Evolutionary conservation across 2,888 invertebrate genomes (phyloP).

Genomic region (Ethmia dodecea): DNA sequence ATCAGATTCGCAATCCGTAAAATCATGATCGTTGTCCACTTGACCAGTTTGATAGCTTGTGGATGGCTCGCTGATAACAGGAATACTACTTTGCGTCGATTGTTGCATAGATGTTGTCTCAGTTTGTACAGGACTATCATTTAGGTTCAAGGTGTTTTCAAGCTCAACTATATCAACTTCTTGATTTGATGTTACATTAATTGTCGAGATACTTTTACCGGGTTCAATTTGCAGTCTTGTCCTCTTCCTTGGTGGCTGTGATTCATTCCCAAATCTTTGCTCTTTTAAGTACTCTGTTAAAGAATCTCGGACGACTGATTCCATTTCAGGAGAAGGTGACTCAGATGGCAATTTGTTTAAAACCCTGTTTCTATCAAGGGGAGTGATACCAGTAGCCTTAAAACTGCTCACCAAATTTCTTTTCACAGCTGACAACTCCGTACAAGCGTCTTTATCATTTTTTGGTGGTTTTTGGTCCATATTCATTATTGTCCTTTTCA

Average conservation of each 20-base stretch:
- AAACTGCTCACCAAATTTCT: constrained; percentile 7
- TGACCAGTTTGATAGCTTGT: too few relatives aligned
- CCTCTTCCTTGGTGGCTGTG: constrained; percentile 11
- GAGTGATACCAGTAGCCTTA: constrained; percentile 7
- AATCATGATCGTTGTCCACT: constrained; percentile 9
- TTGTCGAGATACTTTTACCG: constrained; percentile 12
- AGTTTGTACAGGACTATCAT: too few relatives aligned
- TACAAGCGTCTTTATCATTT: not conserved
- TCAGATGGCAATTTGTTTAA: constrained; percentile 6
- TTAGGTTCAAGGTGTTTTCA: too few relatives aligned
- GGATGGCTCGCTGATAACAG: too few relatives aligned
- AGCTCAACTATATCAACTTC: too few relatives aligned
- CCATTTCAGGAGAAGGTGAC: too few relatives aligned
- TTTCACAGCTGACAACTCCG: constrained; percentile 5
- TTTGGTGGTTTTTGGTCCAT: constrained; percentile 12
- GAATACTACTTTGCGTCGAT: too few relatives aligned
- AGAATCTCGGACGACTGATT: constrained; percentile 5
- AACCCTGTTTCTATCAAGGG: constrained; percentile 5
- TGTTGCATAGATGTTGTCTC: too few relatives aligned
- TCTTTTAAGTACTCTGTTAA: constrained; percentile 13
- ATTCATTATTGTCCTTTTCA: constrained; percentile 6
- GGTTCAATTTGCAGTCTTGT: constrained; percentile 12
- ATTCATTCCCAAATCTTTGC: constrained; percentile 8
- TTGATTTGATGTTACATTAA: too few relatives aligned
- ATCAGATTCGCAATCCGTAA: constrained; percentile 1